Evolutionary conservation across 2,797 vertebrate species (phyloP).

Genomic region (Ceyx erithaca): DNA sequence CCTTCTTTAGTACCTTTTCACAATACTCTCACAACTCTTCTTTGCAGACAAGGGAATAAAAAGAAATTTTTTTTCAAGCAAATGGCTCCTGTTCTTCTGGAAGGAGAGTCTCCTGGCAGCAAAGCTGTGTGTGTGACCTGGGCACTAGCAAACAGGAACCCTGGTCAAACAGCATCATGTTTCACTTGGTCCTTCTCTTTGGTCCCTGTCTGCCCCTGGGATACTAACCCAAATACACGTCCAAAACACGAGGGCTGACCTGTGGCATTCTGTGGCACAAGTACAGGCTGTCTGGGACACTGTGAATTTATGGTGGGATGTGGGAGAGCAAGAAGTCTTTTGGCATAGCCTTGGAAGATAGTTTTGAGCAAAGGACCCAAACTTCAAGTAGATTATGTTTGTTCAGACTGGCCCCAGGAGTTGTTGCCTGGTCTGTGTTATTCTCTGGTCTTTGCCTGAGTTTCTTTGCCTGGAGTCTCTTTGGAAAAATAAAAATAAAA

Average conservation of each 20-base stretch:
- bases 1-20: not conserved
- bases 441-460: not conserved
- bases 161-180: not conserved
- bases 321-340: not conserved
- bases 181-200: not conserved
- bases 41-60: not conserved
- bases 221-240: not conserved
- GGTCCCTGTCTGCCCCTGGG: not conserved
- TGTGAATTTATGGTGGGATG: not conserved
- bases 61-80: not conserved
- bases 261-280: not conserved
- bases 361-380: not conserved
- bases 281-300: not conserved
- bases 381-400: not conserved
- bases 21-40: not conserved
- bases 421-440: not conserved
- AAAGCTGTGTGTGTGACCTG: fast-evolving
- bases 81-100: not conserved
- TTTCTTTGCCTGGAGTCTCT: not conserved
- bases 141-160: not conserved
- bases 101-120: not conserved
- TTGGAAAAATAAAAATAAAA: no score
- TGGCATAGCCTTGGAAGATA: not conserved
- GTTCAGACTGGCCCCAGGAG: not conserved
- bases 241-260: not conserved